Evolutionary conservation across 2,113 vertebrate genomes (phyloP).

Genomic region (Pangasianodon gigas): DNA sequence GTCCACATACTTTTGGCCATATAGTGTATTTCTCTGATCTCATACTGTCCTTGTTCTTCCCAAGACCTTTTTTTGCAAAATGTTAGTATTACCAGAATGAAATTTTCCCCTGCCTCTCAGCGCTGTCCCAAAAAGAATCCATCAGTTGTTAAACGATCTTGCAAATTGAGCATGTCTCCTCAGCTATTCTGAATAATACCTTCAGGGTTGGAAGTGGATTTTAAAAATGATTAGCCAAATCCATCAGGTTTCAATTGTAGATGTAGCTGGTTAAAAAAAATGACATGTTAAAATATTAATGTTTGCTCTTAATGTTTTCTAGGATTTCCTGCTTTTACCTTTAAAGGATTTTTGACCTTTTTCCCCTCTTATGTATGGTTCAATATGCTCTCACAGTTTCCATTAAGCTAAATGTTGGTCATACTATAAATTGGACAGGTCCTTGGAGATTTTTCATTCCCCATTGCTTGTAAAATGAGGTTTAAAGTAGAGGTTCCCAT

Average conservation of each 20-base stretch:
- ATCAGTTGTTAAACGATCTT: background rate
- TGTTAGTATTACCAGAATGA: background rate
- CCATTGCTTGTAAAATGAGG: conserved; percentile 33
- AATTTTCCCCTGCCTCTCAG: too few relatives aligned
- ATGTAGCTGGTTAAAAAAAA: background rate
- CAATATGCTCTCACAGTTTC: background rate
- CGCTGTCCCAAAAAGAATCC: background rate
- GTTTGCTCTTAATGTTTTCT: background rate
- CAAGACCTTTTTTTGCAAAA: background rate
- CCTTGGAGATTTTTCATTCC: conserved; percentile 35
- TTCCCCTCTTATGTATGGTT: background rate
- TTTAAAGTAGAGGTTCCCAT: conserved; percentile 35
- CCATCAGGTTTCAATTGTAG: background rate
- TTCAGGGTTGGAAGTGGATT: background rate
- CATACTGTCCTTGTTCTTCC: background rate
- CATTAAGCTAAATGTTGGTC: conserved; percentile 19
- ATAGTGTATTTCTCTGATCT: background rate
- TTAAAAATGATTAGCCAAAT: background rate
- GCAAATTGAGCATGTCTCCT: background rate
- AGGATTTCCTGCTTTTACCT: background rate
- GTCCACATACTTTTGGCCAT: background rate
- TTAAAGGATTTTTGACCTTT: background rate
- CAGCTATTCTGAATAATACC: background rate
- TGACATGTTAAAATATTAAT: background rate
- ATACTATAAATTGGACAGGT: conserved; percentile 23